phyloP scores from a whole-genome alignment of 23 tunicate species.

The Botrylloides violaceus region DNA sequence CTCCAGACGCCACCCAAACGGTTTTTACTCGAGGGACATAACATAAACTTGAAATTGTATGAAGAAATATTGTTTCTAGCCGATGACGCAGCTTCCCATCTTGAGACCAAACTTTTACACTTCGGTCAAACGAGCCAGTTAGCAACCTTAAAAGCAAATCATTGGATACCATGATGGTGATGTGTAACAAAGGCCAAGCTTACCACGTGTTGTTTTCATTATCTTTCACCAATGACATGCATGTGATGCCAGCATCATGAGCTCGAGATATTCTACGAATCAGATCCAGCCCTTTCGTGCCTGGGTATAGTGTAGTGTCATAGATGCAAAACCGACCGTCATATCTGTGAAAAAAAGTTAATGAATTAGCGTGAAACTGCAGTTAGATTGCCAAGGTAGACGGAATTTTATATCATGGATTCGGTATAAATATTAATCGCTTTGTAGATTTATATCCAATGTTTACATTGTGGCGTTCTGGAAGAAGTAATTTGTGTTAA shows the following conservation, averaged over 20 bases:
- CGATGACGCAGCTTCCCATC: constrained; percentile 82
- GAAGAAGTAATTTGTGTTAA: no score
- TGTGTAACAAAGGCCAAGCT: neutral
- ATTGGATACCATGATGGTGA: neutral
- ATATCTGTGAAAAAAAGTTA: constrained; percentile 26
- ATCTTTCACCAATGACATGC: constrained; percentile 83
- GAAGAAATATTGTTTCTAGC: constrained; percentile 57
- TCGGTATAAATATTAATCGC: no score
- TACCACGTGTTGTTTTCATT: constrained; percentile 93
- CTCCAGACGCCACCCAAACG: constrained; percentile 79
- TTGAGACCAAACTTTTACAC: constrained; percentile 92
- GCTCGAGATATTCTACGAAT: constrained; percentile 49
- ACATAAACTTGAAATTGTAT: constrained; percentile 69
- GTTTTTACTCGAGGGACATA: constrained; percentile 75
- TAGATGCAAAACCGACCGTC: constrained; percentile 85
- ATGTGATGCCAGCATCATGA: constrained; percentile 88
- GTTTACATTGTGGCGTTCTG: no score
- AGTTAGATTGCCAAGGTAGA: no score
- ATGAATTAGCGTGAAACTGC: no score
- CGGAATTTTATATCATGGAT: no score
- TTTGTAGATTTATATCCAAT: no score
- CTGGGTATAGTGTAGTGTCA: constrained; percentile 88
- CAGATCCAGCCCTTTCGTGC: constrained; percentile 64
- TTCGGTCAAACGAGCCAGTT: constrained; percentile 89
- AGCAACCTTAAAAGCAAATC: constrained; percentile 48